Evolutionary conservation across 2,113 vertebrate genomes (phyloP).

Genomic region (Cinclus cinclus): DNA sequence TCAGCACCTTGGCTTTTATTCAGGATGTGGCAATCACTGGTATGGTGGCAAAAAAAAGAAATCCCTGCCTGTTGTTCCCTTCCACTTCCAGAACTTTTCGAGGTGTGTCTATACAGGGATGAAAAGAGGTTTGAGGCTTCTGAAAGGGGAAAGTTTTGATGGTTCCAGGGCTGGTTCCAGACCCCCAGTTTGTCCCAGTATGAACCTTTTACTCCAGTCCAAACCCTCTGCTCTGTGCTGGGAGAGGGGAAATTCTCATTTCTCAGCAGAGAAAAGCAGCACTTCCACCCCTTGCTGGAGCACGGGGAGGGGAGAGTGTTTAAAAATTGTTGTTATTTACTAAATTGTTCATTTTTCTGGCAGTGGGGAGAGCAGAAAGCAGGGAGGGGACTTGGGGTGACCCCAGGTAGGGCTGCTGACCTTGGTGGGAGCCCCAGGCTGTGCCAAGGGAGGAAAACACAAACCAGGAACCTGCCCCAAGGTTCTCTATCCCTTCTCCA

Average conservation of each 20-base stretch:
- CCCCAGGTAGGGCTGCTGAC: accelerated
- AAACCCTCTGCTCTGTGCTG: accelerated
- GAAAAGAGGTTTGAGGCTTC: not conserved
- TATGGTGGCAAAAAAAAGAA: not conserved
- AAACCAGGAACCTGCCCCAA: not conserved
- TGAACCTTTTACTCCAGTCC: not conserved
- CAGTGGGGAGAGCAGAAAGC: not conserved
- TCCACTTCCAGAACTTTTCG: not conserved
- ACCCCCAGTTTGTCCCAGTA: not conserved
- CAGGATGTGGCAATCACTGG: not conserved
- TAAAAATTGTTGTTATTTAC: not conserved
- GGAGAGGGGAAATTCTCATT: not conserved
- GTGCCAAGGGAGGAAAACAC: not conserved
- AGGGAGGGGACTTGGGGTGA: not conserved
- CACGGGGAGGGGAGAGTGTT: accelerated
- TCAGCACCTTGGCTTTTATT: not conserved
- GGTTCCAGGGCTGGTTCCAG: not conserved
- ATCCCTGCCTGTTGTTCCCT: not conserved
- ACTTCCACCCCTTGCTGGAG: not conserved
- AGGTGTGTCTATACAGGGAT: not conserved
- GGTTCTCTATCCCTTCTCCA: not conserved
- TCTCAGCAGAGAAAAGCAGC: not conserved
- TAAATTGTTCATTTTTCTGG: not conserved
- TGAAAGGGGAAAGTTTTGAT: not conserved
- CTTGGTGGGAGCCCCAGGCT: not conserved